phyloP scores from a whole-genome alignment of 2,797 vertebrate genomes.

The Rousettus madagascariensis region DNA sequence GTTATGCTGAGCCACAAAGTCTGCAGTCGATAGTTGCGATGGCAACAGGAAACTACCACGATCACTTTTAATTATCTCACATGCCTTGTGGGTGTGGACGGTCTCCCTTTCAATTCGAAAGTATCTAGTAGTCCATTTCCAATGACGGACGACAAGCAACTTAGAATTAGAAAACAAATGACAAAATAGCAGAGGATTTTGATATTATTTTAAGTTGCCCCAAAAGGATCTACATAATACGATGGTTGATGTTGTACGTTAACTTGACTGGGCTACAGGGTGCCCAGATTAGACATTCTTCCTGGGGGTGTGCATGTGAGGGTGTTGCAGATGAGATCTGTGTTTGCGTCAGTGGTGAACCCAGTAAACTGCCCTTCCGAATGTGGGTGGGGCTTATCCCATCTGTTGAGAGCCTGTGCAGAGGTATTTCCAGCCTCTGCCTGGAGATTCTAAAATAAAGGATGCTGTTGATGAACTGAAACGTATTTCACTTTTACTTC shows the following conservation, averaged over 20 bases:
- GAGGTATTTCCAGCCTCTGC: slow-evolving; percentile 9
- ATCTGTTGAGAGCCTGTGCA: background rate
- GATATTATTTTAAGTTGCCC: background rate
- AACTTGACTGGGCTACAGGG: background rate
- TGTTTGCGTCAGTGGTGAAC: background rate
- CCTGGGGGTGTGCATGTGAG: background rate
- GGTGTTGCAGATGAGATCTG: background rate
- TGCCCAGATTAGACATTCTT: background rate
- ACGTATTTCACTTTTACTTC: slow-evolving; percentile 48
- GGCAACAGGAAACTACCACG: background rate
- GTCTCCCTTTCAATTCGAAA: background rate
- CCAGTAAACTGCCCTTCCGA: no score
- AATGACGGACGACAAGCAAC: background rate
- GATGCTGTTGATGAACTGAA: slow-evolving; percentile 35
- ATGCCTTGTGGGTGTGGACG: background rate
- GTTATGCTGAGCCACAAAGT: background rate
- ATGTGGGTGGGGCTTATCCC: no score
- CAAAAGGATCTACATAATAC: background rate
- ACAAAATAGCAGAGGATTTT: background rate
- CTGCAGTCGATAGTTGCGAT: background rate
- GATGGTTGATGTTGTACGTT: background rate
- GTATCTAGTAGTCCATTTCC: background rate
- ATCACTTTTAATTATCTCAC: background rate
- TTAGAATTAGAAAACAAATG: background rate
- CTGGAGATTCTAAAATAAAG: slow-evolving; percentile 38